Base-by-base conservation (phyloP, 2,888 invertebrate species). In the Sinopyrophorus schimmeli region DNA sequence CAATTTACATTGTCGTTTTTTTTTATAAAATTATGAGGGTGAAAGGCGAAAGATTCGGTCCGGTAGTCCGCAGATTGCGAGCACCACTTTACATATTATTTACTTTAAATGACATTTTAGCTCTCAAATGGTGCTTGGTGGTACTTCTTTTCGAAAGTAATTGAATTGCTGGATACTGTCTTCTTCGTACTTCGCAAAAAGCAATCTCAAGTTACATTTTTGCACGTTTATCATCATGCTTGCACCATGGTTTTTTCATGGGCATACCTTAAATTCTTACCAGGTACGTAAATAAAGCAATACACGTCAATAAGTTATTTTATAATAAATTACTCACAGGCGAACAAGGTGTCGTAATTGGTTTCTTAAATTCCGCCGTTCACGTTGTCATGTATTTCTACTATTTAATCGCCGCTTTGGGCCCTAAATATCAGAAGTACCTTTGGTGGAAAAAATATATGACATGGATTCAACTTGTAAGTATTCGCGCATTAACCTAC, bases 401-500 rank as follows among this genome's bases (percentile, higher is more conserved):
- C 73, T 95, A 95, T 72, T 79, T 93, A 64, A 77, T 95, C 55
- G 81, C 94, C 0, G 92, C 92, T 0, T 78, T 94, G 49, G 95
- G 95, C 3, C 93, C 94, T 1, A 78, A 85, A 59, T 86, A 90
- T 69, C 89, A 90, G 70, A 92, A 92, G 68, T 92, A 88, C 68
- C 75, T 95, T 11, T 95, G 94, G 94, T 95, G 95, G 95, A 95
- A 95, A 72, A 89, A 83, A 64, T 89, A 95, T 71, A 81, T 95
- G 64, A 95, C 95, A 3, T 80, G 81, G 39, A 75, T 94, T 65
- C 95, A 95, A 75, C 79, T 95, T 75, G 87, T 91, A 73, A 23
- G 42, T 42, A 18, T 20, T n/a, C n/a, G n/a, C n/a, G n/a, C n/a
- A n/a, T n/a, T n/a, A n/a, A n/a, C n/a, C n/a, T n/a, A n/a, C n/a